Base-by-base conservation (phyloP, 2,888 invertebrate genomes). In the Thumatha senex region DNA sequence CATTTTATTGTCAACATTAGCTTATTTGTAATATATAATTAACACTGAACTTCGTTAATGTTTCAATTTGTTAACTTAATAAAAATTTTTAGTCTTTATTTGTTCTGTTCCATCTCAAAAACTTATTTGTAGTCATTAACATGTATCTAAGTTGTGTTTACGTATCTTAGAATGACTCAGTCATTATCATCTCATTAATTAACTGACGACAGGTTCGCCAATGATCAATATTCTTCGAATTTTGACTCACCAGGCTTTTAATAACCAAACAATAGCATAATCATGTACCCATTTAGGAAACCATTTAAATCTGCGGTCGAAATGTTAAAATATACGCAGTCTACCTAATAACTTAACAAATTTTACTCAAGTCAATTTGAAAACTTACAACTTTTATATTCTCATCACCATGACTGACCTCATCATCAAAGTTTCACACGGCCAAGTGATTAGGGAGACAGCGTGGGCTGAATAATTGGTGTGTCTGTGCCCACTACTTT, bases 401-500 rank as follows among this genome's bases (percentile, higher is more conserved):
- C 18, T 40, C 29, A 48, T 40, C 36, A 48, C 48, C 41, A 45
- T 53, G 52, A 38, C 50, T 43, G 41, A 46, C n/a, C 51, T 53
- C 58, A 58, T 60, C 54, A 49, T 39, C 44, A 35, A 44, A 55
- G 60, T 56, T 64, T 64, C 62, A 62, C 67, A 67, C 54, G 62
- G 40, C 12, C 45, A 53, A 40, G 61, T 61, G 53, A 61, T 59
- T 67, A 63, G 51, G 61, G 58, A 49, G 51, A 48, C 51, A 56
- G 54, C 47, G 64, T 64, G 51, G 67, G 68, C 48, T 67, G 54
- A 69, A 58, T 64, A 58, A 67, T 72, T 62, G 65, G 63, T 74
- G 66, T 64, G 64, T 76, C 78, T 52, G 56, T 62, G 66, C 79
- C 80, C 76, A 79, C 78, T 71, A 40, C 41, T 34, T 69, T 72